These are phyloP conservation scores for Ctenomys sociabilis DNA, from an alignment of 2,113 vertebrate species.

Conservation along the genomic window DNA sequence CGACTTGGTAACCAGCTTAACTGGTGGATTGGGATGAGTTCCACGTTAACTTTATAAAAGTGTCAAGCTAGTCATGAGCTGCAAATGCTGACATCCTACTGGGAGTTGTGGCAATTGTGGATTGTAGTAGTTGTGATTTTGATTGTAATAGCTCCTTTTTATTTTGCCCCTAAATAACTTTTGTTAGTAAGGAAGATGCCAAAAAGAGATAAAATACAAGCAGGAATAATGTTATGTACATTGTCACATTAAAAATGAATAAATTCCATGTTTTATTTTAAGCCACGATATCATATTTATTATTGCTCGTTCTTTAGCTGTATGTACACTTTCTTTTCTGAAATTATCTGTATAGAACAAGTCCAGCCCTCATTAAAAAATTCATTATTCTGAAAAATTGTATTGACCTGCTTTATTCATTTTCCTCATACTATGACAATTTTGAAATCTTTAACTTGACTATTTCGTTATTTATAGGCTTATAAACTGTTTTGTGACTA, in stretches of 20 bases:
- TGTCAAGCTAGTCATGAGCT: background rate
- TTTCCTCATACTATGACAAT: background rate
- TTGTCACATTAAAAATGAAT: background rate
- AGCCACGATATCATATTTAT: background rate
- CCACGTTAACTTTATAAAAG: background rate
- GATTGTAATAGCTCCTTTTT: background rate
- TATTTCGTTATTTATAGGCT: background rate
- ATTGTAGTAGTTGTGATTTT: background rate
- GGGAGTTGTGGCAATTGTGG: background rate
- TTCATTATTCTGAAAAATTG: slow-evolving; percentile 41
- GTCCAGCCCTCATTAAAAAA: background rate
- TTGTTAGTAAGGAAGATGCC: background rate
- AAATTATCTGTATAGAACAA: background rate
- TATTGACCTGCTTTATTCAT: background rate
- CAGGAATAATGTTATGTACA: background rate
- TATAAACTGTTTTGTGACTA: background rate
- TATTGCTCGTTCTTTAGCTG: background rate
- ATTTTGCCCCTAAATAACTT: background rate
- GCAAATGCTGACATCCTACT: background rate
- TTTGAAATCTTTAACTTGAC: background rate
- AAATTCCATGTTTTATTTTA: background rate
- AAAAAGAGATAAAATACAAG: background rate
- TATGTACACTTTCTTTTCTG: background rate
- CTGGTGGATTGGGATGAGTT: background rate
- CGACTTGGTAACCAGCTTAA: background rate